Base-by-base conservation (phyloP, 37 sponge, comb jelly and placozoan genomes). In the Tethya wilhelma region DNA sequence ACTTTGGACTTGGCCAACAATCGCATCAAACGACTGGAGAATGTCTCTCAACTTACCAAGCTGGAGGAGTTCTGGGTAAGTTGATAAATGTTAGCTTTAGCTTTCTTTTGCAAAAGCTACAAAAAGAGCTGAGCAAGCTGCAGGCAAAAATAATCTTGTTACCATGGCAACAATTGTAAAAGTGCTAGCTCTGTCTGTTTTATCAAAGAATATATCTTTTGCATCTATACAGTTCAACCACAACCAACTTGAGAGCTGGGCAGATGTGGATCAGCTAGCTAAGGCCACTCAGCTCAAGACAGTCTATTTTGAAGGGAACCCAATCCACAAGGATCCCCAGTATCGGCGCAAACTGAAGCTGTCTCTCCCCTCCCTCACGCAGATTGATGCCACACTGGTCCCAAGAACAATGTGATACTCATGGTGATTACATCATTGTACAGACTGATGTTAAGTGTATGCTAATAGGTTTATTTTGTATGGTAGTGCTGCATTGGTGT, bases 51-150 rank as follows among this genome's bases (percentile, higher is more conserved):
- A 43, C 71, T 94, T 14, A 69, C 73, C 29, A 67, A 79, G 22
- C 73, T 94, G 45, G 89, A 91, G 59, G 95, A 94, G 30, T 91
- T 94, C 73, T 94, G 95, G 95, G 95, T 94, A 71, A 83, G 80
- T 49, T 9, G 14, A 9, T 49, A 49, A 49, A 9, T 49, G 53
- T 49, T 49, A 9, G 14, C 53, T 14, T 49, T 9, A 49, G n/a
- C n/a, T n/a, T n/a, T n/a, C n/a, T n/a, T n/a, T n/a, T n/a, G n/a
- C n/a, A n/a, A n/a, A n/a, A n/a, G n/a, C n/a, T n/a, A n/a, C n/a
- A n/a, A n/a, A n/a, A n/a, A n/a, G n/a, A n/a, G n/a, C n/a, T n/a
- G n/a, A n/a, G n/a, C n/a, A n/a, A n/a, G n/a, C n/a, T n/a, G n/a
- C n/a, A n/a, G n/a, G n/a, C n/a, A n/a, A n/a, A n/a, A n/a, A n/a